Evolutionary conservation across 2,113 vertebrate genomes (phyloP), one percentile per base, ranked within the genome.

Genomic region (Panthera leo): DNA sequence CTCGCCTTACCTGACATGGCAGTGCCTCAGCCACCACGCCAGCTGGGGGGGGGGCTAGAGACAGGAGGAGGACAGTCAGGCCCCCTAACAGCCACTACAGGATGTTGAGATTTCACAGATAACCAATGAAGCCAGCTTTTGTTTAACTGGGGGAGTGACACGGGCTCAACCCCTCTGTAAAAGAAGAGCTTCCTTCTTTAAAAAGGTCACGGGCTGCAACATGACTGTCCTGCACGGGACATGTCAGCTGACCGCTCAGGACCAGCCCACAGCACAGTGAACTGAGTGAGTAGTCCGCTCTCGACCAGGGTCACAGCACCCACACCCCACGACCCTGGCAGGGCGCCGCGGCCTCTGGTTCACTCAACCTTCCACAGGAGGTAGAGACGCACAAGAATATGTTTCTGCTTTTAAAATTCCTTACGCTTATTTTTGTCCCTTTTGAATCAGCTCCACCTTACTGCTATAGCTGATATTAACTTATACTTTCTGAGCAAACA

Each of bases 251-350:
- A 48, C 21, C 2, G 2, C 76, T 6, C 4, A 55, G 10, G 27
- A 42, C n/a, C 34, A 58, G 15, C 31, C 45, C 18, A 23, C 88
- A 23, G 15, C 9, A 73, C 10, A 0, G 82, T 0, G 36, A 14
- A 10, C 12, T 18, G 2, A 31, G 36, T 0, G 3, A 2, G 5
- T 0, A 18, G 34, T 58, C 36, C 16, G 0, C 29, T n/a, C 68
- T 18, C 10, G 2, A 3, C 36, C 2, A 0, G 31, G 78, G 13
- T 36, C 14, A 9, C 0, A 0, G 6, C 61, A 14, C 0, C 82
- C 63, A 0, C 0, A 3, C 1, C 53, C 19, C 23, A 0, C 1
- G 8, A 48, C 3, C 61, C 51, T 68, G 19, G 34, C 18, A 23
- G 15, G 65, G 27, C 18, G 2, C 4, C 1, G 23, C 5, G 31